phyloP scores from a whole-genome alignment of 2,888 invertebrate species.

The Hymenopus coronatus region DNA sequence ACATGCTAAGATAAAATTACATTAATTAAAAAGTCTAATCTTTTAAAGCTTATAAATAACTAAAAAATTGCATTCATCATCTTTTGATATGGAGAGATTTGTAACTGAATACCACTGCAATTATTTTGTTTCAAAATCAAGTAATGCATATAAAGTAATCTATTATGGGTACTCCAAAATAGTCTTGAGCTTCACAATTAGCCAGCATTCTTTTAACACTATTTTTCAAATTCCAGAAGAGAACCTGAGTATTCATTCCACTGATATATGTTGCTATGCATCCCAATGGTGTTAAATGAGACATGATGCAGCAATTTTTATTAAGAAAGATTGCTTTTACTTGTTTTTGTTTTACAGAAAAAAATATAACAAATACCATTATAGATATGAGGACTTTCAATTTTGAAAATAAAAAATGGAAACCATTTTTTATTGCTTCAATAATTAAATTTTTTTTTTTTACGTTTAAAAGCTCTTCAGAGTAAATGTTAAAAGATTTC shows the following conservation, averaged over 20 bases:
- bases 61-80: neutral
- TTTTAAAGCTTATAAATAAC: neutral
- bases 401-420: neutral
- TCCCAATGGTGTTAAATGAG: neutral
- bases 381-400: neutral
- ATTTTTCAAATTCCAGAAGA: neutral
- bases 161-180: no score
- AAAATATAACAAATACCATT: neutral
- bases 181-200: neutral
- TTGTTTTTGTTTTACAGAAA: neutral
- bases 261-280: neutral
- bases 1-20: neutral
- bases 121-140: neutral
- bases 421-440: neutral
- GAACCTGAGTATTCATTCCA: neutral
- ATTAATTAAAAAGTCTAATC: neutral
- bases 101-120: neutral
- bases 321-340: neutral
- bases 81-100: neutral
- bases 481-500: neutral
- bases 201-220: neutral
- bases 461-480: neutral
- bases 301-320: neutral
- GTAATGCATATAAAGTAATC: no score
- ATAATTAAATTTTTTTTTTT: neutral